These are phyloP conservation scores for Drosophila sordidula DNA, from an alignment of 2,888 invertebrate genomes.

Conservation along the genomic window DNA sequence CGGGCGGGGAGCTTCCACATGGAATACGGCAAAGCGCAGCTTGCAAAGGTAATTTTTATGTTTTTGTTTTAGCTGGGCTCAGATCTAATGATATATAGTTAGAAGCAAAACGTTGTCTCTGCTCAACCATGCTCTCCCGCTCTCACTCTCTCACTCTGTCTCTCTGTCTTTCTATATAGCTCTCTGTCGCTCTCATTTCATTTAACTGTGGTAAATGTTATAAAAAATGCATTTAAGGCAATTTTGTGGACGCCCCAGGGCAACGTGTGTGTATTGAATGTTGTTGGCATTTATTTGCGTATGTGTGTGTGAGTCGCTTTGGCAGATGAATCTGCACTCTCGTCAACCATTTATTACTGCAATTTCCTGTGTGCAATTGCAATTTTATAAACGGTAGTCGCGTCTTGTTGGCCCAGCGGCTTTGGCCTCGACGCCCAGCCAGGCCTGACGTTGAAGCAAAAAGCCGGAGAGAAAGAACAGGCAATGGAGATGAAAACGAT, in stretches of 20 bases:
- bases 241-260: conserved; percentile 59
- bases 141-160: conserved; percentile 1
- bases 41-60: conserved; percentile 27
- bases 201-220: conserved; percentile 66
- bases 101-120: conserved; percentile 42
- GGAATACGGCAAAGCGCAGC: conserved; percentile 36
- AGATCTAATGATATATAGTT: conserved; percentile 47
- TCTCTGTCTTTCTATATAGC: conserved; percentile 6
- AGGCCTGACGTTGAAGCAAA: background rate
- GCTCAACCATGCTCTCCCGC: background rate
- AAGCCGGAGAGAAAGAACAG: conserved; percentile 1
- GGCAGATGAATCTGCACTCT: conserved; percentile 39
- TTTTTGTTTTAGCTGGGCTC: conserved; percentile 16
- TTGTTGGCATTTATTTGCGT: conserved; percentile 4
- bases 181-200: conserved; percentile 32
- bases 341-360: conserved; percentile 71
- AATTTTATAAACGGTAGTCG: conserved; percentile 75
- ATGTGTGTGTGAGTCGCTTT: conserved; percentile 15
- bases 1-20: conserved; percentile 2
- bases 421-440: conserved; percentile 20
- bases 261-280: conserved; percentile 6
- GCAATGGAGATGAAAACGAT: background rate
- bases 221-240: conserved; percentile 64
- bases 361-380: conserved; percentile 79
- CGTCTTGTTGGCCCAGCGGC: conserved; percentile 54